phyloP scores from a whole-genome alignment of 2,797 vertebrate species.

The Paratrypauchen microcephalus region DNA sequence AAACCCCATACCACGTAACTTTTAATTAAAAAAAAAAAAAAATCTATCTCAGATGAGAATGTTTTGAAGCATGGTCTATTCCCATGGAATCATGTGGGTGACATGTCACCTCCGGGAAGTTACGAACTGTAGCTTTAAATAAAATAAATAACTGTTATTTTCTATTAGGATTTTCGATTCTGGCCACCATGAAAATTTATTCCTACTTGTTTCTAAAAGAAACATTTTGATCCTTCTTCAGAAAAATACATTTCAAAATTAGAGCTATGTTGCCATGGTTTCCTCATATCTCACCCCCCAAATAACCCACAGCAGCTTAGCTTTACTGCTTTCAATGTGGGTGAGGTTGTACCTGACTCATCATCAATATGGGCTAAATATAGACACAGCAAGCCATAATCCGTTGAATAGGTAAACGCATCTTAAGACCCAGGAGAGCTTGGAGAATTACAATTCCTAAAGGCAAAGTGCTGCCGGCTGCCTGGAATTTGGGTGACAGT shows the following conservation, averaged over 20 bases:
- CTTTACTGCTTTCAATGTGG: constrained; percentile 24
- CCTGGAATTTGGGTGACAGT: constrained; percentile 23
- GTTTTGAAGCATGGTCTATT: too few relatives aligned
- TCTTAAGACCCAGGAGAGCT: constrained; percentile 35
- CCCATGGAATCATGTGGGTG: too few relatives aligned
- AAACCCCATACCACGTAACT: too few relatives aligned
- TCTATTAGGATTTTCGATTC: too few relatives aligned
- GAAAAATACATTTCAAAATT: constrained; percentile 2
- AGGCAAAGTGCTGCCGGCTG: constrained; percentile 26
- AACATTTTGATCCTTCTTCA: background rate
- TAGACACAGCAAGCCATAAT: constrained; percentile 44
- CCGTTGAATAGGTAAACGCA: constrained; percentile 31
- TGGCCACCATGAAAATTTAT: too few relatives aligned
- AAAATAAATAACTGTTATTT: too few relatives aligned
- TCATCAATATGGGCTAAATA: constrained; percentile 56
- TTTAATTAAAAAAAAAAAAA: too few relatives aligned
- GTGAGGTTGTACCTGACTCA: constrained; percentile 45
- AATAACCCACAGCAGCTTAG: constrained; percentile 26
- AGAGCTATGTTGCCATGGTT: constrained; percentile 7
- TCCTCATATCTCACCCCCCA: constrained; percentile 13
- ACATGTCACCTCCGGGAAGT: too few relatives aligned
- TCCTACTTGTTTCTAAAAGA: background rate
- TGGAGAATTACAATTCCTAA: constrained; percentile 36
- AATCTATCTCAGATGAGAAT: too few relatives aligned
- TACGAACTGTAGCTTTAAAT: too few relatives aligned